Evolutionary conservation across 2,113 vertebrate genomes (phyloP), one percentile per base, ranked within the genome.

Genomic region (Phrynocephalus versicolor): DNA sequence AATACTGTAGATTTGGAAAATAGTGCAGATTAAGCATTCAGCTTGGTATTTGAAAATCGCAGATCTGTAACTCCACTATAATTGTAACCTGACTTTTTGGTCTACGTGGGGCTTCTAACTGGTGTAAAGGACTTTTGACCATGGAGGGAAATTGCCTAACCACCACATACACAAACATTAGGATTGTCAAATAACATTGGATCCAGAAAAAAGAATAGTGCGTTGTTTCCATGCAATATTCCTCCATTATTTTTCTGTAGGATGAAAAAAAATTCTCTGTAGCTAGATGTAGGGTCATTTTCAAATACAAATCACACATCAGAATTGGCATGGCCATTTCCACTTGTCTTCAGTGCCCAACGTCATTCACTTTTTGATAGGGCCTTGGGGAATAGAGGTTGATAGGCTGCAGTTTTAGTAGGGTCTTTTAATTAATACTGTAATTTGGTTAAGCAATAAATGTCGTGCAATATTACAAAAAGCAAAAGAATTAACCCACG

Each of bases 231-330:
- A 0, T 87, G 76, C 78, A 87, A 55, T 75, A 57, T 30, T 84
- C 88, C 86, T 62, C 60, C 87, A 35, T 75, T 51, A 51, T 10
- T 51, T 10, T 82, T 73, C 67, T 83, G 35, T 85, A 79, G 51
- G 39, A 85, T 89, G 87, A 90, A 88, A 58, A 77, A 82, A 88
- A 88, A 92, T 91, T 93, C 92, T 35, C 82, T 85, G 85, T 79
- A 90, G 89, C 90, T 93, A 96, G 93, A 95, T 95, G 93, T 91
- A 93, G 82, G 89, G 90, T 92, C 92, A 89, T 94, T 92, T 94
- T 89, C 94, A 90, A 90, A 85, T 83, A 85, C 90, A 92, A 91
- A 89, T 92, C 91, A 91, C 89, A 83, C 91, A 91, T 90, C 86
- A 92, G 93, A 92, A 88, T 84, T 93, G 94, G 90, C 93, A 90